A percentile compares a stretch with the other conserved stretches of the same genome.
Conservation (phyloP, 2,797 vertebrate genomes). For the Heterohyrax brucei region DNA sequence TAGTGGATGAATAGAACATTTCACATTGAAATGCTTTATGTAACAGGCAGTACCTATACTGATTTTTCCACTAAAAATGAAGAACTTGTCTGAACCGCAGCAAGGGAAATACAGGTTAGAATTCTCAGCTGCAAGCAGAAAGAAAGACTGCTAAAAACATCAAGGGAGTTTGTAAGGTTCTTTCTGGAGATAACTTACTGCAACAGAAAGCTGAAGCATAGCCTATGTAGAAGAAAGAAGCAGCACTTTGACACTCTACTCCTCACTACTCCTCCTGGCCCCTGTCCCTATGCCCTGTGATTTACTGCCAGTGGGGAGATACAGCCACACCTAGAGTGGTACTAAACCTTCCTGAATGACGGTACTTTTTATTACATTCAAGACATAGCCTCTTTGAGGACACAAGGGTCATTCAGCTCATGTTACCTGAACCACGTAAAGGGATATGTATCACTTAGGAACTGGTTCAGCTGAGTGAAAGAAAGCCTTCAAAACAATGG, state of each 20-base stretch:
- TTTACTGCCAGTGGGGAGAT: neutral
- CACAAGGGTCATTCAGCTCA: neutral
- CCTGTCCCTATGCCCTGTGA: neutral
- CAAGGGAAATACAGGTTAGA: constrained; percentile 43
- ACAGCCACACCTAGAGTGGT: neutral
- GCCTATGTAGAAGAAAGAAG: neutral
- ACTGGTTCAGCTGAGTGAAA: neutral
- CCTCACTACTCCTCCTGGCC: too few species aligned
- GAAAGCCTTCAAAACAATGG: neutral
- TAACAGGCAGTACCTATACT: neutral
- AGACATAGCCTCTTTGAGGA: neutral
- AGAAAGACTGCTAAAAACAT: neutral
- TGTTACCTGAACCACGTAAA: neutral
- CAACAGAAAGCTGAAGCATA: constrained; percentile 15
- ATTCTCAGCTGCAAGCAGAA: constrained; percentile 43
- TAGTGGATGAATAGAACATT: neutral
- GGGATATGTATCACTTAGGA: neutral
- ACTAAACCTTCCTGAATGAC: neutral
- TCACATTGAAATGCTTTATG: neutral
- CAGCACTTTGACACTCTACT: neutral
- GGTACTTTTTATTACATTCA: neutral
- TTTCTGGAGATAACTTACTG: constrained; percentile 24
- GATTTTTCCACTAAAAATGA: neutral
- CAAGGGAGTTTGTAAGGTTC: neutral
- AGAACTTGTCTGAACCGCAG: constrained; percentile 20